These are phyloP conservation scores for Corvus moneduloides DNA, from an alignment of 2,113 vertebrate genomes.

Conservation along the genomic window DNA sequence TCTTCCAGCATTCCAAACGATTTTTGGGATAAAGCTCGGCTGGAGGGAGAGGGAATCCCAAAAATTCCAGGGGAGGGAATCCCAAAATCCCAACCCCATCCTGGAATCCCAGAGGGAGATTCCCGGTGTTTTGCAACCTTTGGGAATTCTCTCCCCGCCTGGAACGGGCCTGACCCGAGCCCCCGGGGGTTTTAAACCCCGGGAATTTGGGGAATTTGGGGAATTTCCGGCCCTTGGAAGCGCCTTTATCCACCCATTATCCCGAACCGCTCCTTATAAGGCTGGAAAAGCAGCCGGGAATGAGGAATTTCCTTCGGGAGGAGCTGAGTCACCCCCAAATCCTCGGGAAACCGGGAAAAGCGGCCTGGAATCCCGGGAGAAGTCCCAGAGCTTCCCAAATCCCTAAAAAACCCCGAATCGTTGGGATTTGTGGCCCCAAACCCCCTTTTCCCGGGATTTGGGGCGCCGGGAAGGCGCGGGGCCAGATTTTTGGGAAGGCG, in stretches of 20 bases:
- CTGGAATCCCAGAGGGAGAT: background rate
- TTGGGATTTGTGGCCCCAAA: background rate
- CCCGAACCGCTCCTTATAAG: background rate
- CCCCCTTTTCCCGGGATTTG: background rate
- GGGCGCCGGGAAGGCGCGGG: background rate
- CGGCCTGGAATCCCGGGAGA: background rate
- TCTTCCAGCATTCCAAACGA: background rate
- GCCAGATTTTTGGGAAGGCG: background rate
- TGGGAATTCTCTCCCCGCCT: background rate
- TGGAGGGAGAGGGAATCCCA: too few species aligned
- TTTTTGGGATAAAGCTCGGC: background rate
- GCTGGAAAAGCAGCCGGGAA: background rate
- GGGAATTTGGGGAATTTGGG: background rate
- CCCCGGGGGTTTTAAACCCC: background rate
- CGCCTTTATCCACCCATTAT: background rate
- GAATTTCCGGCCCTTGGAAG: background rate
- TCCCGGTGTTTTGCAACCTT: background rate
- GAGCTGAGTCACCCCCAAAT: background rate
- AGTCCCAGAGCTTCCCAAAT: background rate
- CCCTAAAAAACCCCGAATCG: background rate
- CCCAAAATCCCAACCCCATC: background rate
- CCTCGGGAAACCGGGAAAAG: background rate
- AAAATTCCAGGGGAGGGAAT: background rate
- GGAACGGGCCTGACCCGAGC: background rate
- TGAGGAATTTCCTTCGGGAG: background rate